Percentiles rank a stretch among this genome's conserved stretches.
Conservation (phyloP, 1,140 invertebrate genomes). For the Oncopodura yosiiana region DNA sequence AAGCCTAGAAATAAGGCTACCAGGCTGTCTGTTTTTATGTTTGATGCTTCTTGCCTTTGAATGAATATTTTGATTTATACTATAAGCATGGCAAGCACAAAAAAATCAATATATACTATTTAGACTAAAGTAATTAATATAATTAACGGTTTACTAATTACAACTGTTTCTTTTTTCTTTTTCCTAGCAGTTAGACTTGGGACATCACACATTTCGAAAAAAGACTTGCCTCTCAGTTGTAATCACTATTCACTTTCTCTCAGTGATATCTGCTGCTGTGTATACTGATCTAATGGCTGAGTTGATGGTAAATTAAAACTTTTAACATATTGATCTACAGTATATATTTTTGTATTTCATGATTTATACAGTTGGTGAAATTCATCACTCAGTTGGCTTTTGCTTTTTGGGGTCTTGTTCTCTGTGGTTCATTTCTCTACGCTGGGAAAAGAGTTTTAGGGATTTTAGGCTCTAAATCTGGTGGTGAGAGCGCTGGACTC, state of each 20-base stretch:
- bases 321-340: neutral
- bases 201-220: conserved; percentile 45
- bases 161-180: conserved; percentile 1
- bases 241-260: conserved; percentile 50
- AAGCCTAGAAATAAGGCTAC: too few species aligned
- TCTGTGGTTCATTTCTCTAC: conserved; percentile 49
- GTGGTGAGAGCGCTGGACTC: conserved; percentile 18
- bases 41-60: too few species aligned
- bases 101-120: too few species aligned
- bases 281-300: conserved; percentile 45
- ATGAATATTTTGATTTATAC: too few species aligned
- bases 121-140: too few species aligned
- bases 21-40: too few species aligned
- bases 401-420: conserved; percentile 48
- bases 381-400: conserved; percentile 49
- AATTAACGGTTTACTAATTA: neutral
- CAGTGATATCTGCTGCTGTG: conserved; percentile 47
- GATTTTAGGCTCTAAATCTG: conserved; percentile 24
- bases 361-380: conserved; percentile 40
- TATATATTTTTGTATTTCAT: conserved; percentile 4
- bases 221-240: conserved; percentile 49
- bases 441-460: conserved; percentile 39
- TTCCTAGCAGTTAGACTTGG: conserved; percentile 45
- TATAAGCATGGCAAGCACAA: too few species aligned
- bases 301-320: conserved; percentile 39